Percentiles rank a stretch among this genome's conserved stretches.
These are phyloP conservation scores for Poecilia velifera DNA, from an alignment of 2,797 vertebrate species.

Conservation along the genomic window DNA sequence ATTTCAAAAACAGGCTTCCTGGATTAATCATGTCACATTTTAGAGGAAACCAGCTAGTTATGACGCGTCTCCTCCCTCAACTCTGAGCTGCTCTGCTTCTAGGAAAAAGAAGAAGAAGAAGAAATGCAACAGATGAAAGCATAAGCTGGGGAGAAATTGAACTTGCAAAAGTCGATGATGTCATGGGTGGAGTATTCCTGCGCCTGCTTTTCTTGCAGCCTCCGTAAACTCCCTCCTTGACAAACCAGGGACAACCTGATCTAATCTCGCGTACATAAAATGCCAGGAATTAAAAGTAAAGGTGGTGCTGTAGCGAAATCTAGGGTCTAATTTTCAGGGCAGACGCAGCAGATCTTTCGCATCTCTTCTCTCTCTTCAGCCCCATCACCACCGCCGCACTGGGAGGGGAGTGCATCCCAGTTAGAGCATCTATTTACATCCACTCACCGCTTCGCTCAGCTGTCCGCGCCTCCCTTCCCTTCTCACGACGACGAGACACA, in stretches of 20 bases:
- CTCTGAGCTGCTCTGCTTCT: conserved; percentile 22
- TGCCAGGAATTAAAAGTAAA: conserved; percentile 18
- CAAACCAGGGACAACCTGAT: conserved; percentile 4
- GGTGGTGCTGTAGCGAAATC: conserved; percentile 23
- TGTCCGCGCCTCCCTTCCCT: conserved; percentile 45
- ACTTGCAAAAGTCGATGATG: conserved; percentile 79
- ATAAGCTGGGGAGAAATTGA: conserved; percentile 46
- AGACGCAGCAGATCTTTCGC: conserved; percentile 61
- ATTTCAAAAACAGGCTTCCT: not conserved
- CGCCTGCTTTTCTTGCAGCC: conserved; percentile 40
- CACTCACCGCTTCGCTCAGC: conserved; percentile 68
- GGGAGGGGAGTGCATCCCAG: conserved; percentile 68
- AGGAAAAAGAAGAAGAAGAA: conserved; percentile 20
- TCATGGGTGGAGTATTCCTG: conserved; percentile 73
- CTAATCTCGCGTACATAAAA: conserved; percentile 13
- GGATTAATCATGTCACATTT: conserved; percentile 4
- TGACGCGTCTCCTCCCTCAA: conserved; percentile 14
- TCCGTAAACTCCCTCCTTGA: conserved; percentile 45
- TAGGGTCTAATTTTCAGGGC: conserved; percentile 36
- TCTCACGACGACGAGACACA: conserved; percentile 45
- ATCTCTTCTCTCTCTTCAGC: conserved; percentile 25
- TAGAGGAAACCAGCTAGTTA: conserved; percentile 11
- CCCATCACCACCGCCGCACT: conserved; percentile 59
- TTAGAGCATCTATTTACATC: conserved; percentile 69
- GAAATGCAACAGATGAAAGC: conserved; percentile 75